Percentiles rank a stretch among this genome's conserved stretches.
These are phyloP conservation scores for Melanostoma scalare DNA, from an alignment of 2,888 invertebrate species.

Conservation along the genomic window DNA sequence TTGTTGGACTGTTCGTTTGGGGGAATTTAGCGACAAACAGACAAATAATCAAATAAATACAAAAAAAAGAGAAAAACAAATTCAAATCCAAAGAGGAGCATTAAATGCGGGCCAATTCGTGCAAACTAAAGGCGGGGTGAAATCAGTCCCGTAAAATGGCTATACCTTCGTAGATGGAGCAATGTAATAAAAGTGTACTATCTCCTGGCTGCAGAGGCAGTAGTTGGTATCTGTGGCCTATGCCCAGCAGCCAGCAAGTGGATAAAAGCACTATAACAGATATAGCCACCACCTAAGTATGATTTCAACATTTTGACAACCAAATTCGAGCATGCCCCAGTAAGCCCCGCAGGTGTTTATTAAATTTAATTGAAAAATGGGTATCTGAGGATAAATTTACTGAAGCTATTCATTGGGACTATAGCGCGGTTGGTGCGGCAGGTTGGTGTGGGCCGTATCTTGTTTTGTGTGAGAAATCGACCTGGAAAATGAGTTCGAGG, in stretches of 20 bases:
- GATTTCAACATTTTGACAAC: conserved; percentile 67
- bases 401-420: conserved; percentile 20
- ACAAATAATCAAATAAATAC: conserved; percentile 14
- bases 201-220: conserved; percentile 15
- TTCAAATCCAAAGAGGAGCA: conserved; percentile 4
- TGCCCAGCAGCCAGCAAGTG: conserved; percentile 10
- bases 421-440: background rate
- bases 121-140: conserved; percentile 48
- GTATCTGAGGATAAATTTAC: conserved; percentile 53
- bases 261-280: conserved; percentile 17
- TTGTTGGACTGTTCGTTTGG: background rate
- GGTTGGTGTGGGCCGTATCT: background rate
- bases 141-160: conserved; percentile 35
- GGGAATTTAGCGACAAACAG: no score
- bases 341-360: conserved; percentile 62
- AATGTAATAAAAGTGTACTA: conserved; percentile 21
- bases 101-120: conserved; percentile 15
- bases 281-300: conserved; percentile 37
- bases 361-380: conserved; percentile 70
- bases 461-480: background rate
- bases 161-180: conserved; percentile 4
- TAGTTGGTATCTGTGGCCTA: background rate
- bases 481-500: no score
- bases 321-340: conserved; percentile 53
- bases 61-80: conserved; percentile 29